Evolutionary conservation across 2,888 invertebrate species (phyloP), one percentile per base, ranked within the genome.

Genomic region (Cyclophora albipunctata): DNA sequence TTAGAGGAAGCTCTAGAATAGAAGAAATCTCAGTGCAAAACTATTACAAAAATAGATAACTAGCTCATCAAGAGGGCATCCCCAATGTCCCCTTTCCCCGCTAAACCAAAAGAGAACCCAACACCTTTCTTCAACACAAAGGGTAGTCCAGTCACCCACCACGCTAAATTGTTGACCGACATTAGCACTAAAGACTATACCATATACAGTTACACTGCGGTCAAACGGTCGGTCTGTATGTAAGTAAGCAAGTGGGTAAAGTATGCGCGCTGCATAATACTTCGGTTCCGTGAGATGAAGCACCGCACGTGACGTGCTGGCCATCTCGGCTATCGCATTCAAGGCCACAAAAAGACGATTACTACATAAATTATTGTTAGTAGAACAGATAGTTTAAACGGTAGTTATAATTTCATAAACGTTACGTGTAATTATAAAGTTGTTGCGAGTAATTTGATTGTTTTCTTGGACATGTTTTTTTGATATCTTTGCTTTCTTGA

Each of bases 171-270:
- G 34, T 2, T 43, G 34, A 43, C 43, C 7, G 43, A 37, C 37
- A 37, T 37, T 5, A 37, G 4, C 37, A 37, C 37, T 5, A 37
- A 37, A 37, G 37, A 37, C 4, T 37, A 37, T 37, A 37, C 37
- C 37, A 37, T 37, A 37, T 37, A 37, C 37, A 37, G 37, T 37
- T 37, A 37, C 4, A 5, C 4, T 42, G 49, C 57, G 57, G 50
- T 52, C 52, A 5, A 20, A 35, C 33, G 46, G 41, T 41, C 35
- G 49, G 34, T 40, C 7, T 42, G 42, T 42, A 4, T 6, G 43
- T 43, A 43, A 33, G 43, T 43, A 43, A 35, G 47, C 63, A 65
- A 65, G 67, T 64, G 54, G 69, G 66, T 67, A 63, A 66, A 62
- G 59, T 59, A 63, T 62, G 60, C 54, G 59, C 51, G 49, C 56